phyloP scores from a whole-genome alignment of 1,140 invertebrate genomes.

The Euura lappo region DNA sequence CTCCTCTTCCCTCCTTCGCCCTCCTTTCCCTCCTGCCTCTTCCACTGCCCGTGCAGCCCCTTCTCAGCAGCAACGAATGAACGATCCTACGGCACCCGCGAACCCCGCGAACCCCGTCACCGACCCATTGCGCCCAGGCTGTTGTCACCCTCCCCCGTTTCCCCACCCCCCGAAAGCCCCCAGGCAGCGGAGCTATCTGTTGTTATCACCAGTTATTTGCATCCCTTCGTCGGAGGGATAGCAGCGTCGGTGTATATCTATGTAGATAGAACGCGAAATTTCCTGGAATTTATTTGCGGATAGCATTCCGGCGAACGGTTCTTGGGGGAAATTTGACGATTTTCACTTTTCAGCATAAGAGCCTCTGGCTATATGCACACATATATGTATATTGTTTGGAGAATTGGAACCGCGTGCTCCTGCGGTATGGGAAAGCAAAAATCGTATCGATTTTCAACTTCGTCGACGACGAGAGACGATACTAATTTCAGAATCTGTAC shows the following conservation, averaged over 20 bases:
- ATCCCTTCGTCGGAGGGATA: constrained; percentile 47
- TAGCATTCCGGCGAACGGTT: neutral
- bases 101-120: neutral
- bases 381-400: too few species aligned
- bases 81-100: constrained; percentile 30
- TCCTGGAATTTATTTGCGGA: constrained; percentile 7
- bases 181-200: constrained; percentile 50
- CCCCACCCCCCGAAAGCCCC: constrained; percentile 9
- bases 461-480: too few species aligned
- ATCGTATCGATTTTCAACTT: too few species aligned
- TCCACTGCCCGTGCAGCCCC: constrained; percentile 11
- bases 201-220: constrained; percentile 60
- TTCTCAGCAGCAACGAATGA: constrained; percentile 19
- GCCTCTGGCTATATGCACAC: too few species aligned
- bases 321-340: neutral
- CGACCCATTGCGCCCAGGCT: constrained; percentile 20
- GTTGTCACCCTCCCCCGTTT: constrained; percentile 40
- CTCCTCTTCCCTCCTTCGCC: constrained; percentile 27
- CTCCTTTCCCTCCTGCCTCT: constrained; percentile 5
- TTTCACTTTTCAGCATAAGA: neutral
- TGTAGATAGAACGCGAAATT: neutral
- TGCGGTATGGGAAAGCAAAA: too few species aligned
- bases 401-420: too few species aligned
- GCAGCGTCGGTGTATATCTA: constrained; percentile 22
- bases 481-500: too few species aligned